Conservation (phyloP, 2,797 vertebrate species). For the Mormyrus proboscirostris region DNA sequence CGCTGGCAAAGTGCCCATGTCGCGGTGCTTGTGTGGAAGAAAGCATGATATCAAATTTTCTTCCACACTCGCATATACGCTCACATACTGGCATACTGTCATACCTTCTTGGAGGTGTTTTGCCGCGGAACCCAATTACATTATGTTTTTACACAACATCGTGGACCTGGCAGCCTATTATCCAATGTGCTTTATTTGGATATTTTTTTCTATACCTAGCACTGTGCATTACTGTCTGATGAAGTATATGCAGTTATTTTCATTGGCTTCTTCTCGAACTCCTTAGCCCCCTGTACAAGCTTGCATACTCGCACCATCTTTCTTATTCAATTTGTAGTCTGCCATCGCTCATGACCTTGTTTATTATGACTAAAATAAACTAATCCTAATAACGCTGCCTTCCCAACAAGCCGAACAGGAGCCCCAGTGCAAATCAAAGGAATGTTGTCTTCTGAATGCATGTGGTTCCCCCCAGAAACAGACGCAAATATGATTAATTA, state of each 20-base stretch:
- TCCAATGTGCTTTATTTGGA: neutral
- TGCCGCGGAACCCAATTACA: neutral
- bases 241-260: neutral
- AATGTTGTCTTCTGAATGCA: neutral
- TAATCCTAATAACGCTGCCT: slow-evolving; percentile 5
- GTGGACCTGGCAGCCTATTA: neutral
- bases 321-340: neutral
- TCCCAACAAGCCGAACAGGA: neutral
- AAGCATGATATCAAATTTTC: too few species aligned
- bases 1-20: neutral
- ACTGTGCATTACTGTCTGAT: neutral
- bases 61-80: neutral
- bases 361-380: slow-evolving; percentile 24
- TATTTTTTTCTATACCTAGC: neutral
- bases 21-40: neutral
- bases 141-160: neutral
- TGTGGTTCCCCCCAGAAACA: neutral
- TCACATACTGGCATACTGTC: neutral
- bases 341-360: slow-evolving; percentile 17
- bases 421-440: neutral
- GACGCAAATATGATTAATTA: slow-evolving; percentile 8
- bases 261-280: neutral
- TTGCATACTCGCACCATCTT: neutral
- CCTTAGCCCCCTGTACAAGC: neutral
- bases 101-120: neutral